Base-by-base conservation (phyloP, 2,797 vertebrate species). In the Propithecus perrieri region DNA sequence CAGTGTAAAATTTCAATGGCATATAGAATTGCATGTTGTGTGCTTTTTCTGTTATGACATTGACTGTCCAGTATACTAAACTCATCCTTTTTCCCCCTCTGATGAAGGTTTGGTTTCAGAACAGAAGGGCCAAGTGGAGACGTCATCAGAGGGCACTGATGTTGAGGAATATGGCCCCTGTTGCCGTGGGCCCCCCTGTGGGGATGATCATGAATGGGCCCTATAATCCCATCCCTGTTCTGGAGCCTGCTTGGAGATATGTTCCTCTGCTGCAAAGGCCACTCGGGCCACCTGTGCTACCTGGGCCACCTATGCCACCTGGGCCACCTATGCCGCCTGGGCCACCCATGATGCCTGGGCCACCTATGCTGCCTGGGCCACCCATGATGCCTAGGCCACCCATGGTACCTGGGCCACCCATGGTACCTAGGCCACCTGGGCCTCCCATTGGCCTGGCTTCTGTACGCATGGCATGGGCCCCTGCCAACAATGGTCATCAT, bases 81-180 rank as follows among this genome's bases (percentile, higher is more conserved):
- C 18, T 30, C 50, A 81, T 80, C 22, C 6, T 2, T 41, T 81
- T 96, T 85, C 74, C 4, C 20, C 22, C 97, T 97, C 80, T 98
- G 86, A 69, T 96, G 67, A 97, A 99, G 99, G 98, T 99, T 96
- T 99, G 99, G 99, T 99, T 99, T 98, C 99, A 99, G 97, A 99
- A 99, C 97, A 98, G 99, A 96, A 98, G 99, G 67, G 98, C 98
- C 93, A 99, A 99, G 90, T 99, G 98, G 98, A 99, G 98, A 95
- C 99, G 99, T 95, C 95, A 98, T 50, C 98, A 99, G 95, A 99
- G 98, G 97, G 98, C 91, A 2, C 92, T 98, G 57, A 95, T 98
- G 91, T 55, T 98, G 50, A 98, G 97, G 86, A 97, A 95, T 35
- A n/a, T 98, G 89, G 86, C 96, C 0, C 95, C 98, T n/a, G 18